Percentiles rank a stretch among this genome's conserved stretches.
Evolutionary conservation across 2,888 invertebrate genomes (phyloP).

Genomic region (Pandemis heparana): DNA sequence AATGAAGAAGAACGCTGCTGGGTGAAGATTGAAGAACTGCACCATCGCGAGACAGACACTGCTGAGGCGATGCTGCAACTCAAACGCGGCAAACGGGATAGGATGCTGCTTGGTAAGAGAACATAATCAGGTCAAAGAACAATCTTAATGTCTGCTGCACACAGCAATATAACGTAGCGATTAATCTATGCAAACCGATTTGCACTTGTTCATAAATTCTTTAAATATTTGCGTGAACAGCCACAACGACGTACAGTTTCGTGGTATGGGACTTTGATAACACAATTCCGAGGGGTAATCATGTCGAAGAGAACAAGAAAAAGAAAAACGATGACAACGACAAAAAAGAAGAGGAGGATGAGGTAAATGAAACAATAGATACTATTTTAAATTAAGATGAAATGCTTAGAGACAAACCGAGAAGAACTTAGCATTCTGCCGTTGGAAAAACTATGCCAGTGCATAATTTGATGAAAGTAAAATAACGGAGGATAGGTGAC

Average conservation of each 20-base stretch:
- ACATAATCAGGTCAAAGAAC: no score
- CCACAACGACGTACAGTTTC: slow-evolving; percentile 93
- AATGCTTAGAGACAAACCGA: no score
- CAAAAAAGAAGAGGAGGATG: slow-evolving; percentile 61
- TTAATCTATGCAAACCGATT: no score
- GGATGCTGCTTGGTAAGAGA: slow-evolving; percentile 89
- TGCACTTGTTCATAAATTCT: no score
- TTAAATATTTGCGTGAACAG: slow-evolving; percentile 57
- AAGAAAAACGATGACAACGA: slow-evolving; percentile 57
- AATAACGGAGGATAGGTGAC: no score
- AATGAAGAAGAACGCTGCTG: slow-evolving; percentile 85
- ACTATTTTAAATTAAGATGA: not conserved
- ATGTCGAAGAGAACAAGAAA: slow-evolving; percentile 60
- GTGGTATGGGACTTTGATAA: slow-evolving; percentile 92
- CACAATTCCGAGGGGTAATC: slow-evolving; percentile 71
- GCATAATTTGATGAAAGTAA: no score
- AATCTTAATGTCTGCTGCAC: no score
- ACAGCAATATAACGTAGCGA: no score
- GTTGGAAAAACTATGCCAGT: no score
- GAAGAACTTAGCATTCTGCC: no score
- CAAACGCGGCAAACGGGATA: slow-evolving; percentile 93
- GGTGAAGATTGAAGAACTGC: slow-evolving; percentile 87
- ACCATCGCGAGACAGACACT: slow-evolving; percentile 89
- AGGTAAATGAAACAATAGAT: slow-evolving; percentile 21
- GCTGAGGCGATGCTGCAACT: slow-evolving; percentile 92